Conservation (phyloP, 2,888 invertebrate genomes). For the Drosophila putrida region DNA sequence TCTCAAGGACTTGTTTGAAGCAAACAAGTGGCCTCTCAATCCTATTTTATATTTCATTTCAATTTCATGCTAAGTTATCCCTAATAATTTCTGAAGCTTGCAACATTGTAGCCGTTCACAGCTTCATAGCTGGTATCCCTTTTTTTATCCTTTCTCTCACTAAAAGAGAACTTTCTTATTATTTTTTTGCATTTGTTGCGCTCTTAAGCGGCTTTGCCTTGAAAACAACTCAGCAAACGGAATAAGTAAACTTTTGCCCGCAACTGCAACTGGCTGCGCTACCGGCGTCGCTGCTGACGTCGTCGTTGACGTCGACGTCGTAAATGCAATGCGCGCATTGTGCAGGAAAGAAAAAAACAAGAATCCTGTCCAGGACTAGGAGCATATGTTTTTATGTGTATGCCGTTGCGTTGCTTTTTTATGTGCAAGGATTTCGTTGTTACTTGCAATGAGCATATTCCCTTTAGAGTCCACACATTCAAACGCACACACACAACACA, state of each 20-base stretch:
- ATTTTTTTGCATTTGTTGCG: not conserved
- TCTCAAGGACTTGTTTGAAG: constrained; percentile 11
- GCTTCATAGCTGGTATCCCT: not conserved
- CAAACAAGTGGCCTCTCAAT: constrained; percentile 22
- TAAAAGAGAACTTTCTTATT: constrained; percentile 30
- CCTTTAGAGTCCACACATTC: constrained; percentile 12
- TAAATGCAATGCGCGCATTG: constrained; percentile 43
- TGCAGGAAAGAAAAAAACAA: constrained; percentile 27
- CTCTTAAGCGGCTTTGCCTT: constrained; percentile 61
- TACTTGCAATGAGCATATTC: constrained; percentile 40
- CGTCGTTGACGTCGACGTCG: constrained; percentile 25
- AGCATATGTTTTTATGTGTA: constrained; percentile 73
- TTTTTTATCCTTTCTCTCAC: not conserved
- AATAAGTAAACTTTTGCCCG: constrained; percentile 30
- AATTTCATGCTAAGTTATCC: constrained; percentile 4
- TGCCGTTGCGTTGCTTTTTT: constrained; percentile 52
- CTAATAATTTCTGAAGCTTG: constrained; percentile 22
- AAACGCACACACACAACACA: constrained; percentile 1
- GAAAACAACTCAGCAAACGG: constrained; percentile 41
- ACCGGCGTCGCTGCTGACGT: constrained; percentile 27
- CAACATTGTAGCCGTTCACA: constrained; percentile 11
- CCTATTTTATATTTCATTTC: not conserved
- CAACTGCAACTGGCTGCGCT: constrained; percentile 42
- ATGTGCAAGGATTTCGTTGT: constrained; percentile 60
- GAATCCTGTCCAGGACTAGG: constrained; percentile 50